Percentiles rank a stretch among this genome's conserved stretches.
Evolutionary conservation across 2,113 vertebrate species (phyloP).

Genomic region (Aythya baeri): DNA sequence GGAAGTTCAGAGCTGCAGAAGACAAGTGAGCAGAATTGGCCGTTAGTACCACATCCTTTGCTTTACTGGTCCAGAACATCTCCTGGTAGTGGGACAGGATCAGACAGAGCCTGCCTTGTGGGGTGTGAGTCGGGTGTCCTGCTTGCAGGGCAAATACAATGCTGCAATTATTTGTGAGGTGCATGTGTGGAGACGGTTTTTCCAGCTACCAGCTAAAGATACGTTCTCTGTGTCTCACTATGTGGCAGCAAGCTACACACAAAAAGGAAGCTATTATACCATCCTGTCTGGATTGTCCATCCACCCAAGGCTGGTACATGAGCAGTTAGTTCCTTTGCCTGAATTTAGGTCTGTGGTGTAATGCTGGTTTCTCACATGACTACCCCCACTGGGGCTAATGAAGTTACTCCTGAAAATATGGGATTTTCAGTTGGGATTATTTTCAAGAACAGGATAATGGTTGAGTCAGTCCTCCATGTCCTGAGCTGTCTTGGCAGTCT

Average conservation of each 20-base stretch:
- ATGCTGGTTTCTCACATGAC: background rate
- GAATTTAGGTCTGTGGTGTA: background rate
- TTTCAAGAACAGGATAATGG: background rate
- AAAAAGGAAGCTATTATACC: background rate
- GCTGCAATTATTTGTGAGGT: background rate
- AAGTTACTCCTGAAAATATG: background rate
- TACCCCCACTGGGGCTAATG: background rate
- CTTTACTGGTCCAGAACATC: background rate
- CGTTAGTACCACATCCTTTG: background rate
- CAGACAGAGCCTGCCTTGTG: background rate
- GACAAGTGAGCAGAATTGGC: background rate
- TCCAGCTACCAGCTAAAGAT: background rate
- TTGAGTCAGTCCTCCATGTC: background rate
- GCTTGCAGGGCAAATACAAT: background rate
- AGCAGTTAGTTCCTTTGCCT: background rate
- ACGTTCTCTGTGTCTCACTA: background rate
- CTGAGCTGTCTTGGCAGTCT: background rate
- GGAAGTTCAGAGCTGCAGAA: background rate
- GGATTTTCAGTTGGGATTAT: background rate
- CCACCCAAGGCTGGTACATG: fast-evolving
- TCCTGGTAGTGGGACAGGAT: background rate
- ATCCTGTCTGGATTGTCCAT: background rate
- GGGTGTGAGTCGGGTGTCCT: background rate
- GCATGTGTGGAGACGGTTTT: background rate
- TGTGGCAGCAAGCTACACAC: background rate